phyloP scores from a whole-genome alignment of 2,113 vertebrate genomes.

The Ailuropoda melanoleuca region DNA sequence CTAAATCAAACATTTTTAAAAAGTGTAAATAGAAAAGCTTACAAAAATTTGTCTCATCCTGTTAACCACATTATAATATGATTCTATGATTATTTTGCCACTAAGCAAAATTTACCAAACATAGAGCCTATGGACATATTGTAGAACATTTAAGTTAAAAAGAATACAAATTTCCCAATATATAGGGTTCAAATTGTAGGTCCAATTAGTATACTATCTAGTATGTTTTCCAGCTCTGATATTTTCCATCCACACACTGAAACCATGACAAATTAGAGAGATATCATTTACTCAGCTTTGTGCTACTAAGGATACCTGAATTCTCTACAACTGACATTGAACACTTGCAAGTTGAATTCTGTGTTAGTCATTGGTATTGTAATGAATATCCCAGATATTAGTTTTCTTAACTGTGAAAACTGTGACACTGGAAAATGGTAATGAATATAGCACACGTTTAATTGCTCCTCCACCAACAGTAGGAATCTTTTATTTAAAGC shows the following conservation, averaged over 20 bases:
- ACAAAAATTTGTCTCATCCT: not conserved
- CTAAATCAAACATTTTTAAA: not conserved
- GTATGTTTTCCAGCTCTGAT: not conserved
- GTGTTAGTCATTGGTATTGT: not conserved
- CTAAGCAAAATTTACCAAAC: not conserved
- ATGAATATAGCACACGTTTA: conserved; percentile 44
- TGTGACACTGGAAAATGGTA: conserved; percentile 26
- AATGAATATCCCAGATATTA: not conserved
- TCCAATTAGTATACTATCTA: not conserved
- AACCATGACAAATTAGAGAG: not conserved
- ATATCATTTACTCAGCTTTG: not conserved
- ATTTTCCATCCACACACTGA: not conserved
- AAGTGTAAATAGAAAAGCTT: not conserved
- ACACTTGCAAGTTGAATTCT: not conserved
- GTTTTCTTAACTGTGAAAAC: conserved; percentile 53
- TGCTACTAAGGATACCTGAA: not conserved
- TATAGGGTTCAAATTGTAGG: not conserved
- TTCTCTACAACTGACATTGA: not conserved
- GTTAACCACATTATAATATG: not conserved
- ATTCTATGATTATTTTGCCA: not conserved
- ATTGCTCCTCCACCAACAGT: conserved; percentile 56
- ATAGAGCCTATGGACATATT: not conserved
- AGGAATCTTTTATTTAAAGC: conserved; percentile 71
- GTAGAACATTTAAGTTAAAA: not conserved
- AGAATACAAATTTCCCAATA: not conserved